Percentiles rank a stretch among this genome's conserved stretches.
These are phyloP conservation scores for Prenolepis imparis DNA, from an alignment of 2,888 invertebrate species.

Conservation along the genomic window DNA sequence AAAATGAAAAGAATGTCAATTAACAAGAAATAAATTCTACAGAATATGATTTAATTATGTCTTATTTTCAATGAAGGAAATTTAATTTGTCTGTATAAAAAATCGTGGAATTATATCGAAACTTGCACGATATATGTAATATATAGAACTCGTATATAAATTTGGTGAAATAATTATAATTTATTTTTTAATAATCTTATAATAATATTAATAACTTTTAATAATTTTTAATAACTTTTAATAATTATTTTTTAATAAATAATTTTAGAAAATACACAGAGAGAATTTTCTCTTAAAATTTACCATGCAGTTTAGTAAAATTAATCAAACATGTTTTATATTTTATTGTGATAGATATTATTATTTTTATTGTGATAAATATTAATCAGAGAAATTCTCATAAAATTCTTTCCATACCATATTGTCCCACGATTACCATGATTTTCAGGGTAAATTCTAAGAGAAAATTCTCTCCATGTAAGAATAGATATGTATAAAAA, in stretches of 20 bases:
- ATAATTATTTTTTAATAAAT: background rate
- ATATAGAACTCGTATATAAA: background rate
- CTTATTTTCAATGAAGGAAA: conserved; percentile 13
- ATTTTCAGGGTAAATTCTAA: too few relatives aligned
- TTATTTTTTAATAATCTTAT: background rate
- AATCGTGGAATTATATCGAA: background rate
- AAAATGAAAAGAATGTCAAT: conserved; percentile 8
- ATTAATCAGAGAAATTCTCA: too few relatives aligned
- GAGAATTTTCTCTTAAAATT: too few relatives aligned
- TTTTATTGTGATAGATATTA: too few relatives aligned
- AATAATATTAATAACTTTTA: background rate
- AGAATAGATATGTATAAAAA: background rate
- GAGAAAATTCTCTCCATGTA: too few relatives aligned
- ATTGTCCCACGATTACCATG: too few relatives aligned
- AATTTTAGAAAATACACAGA: too few relatives aligned
- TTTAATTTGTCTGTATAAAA: background rate
- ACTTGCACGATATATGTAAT: background rate
- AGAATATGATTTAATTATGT: background rate
- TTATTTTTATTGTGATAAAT: too few relatives aligned
- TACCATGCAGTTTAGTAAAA: too few relatives aligned
- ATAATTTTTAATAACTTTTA: background rate
- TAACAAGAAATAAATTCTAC: conserved; percentile 20
- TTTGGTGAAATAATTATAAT: background rate
- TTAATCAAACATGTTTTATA: too few relatives aligned
- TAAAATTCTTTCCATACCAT: too few relatives aligned